These are phyloP conservation scores for Dolichoris vasculosae DNA, from an alignment of 1,140 invertebrate genomes.

Conservation along the genomic window DNA sequence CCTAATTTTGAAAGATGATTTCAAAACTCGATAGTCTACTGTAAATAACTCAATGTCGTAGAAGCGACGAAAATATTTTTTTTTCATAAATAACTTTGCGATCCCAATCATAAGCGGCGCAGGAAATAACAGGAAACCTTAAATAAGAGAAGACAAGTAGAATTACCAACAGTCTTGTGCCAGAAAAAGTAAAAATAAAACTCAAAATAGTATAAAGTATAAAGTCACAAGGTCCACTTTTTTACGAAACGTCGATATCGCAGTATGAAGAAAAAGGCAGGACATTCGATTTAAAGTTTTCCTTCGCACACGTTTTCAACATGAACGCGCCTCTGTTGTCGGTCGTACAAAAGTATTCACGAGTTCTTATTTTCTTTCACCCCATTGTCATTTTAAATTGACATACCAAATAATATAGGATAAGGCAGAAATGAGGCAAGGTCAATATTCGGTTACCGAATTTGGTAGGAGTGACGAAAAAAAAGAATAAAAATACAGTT, in stretches of 20 bases:
- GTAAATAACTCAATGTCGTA: neutral
- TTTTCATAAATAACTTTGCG: neutral
- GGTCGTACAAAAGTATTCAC: neutral
- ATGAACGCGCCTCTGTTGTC: neutral
- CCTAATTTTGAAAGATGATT: too few species aligned
- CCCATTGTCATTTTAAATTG: neutral
- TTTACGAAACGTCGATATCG: neutral
- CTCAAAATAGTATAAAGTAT: neutral
- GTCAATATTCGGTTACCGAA: neutral
- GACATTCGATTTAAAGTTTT: conserved; percentile 42
- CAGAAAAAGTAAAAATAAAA: conserved; percentile 2
- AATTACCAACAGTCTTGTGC: neutral
- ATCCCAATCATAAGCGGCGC: neutral
- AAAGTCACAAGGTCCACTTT: conserved; percentile 15
- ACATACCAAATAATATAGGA: conserved; percentile 24
- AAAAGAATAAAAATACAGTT: too few species aligned
- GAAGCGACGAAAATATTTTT: neutral
- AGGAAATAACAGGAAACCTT: neutral
- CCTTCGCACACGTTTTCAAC: neutral
- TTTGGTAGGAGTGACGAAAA: neutral
- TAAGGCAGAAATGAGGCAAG: neutral
- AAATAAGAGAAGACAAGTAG: neutral
- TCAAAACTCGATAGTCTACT: neutral
- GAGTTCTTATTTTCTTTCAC: neutral
- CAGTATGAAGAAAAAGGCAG: neutral